These are phyloP conservation scores for Chaetodon trifasciatus DNA, from an alignment of 2,797 vertebrate genomes.

Conservation along the genomic window DNA sequence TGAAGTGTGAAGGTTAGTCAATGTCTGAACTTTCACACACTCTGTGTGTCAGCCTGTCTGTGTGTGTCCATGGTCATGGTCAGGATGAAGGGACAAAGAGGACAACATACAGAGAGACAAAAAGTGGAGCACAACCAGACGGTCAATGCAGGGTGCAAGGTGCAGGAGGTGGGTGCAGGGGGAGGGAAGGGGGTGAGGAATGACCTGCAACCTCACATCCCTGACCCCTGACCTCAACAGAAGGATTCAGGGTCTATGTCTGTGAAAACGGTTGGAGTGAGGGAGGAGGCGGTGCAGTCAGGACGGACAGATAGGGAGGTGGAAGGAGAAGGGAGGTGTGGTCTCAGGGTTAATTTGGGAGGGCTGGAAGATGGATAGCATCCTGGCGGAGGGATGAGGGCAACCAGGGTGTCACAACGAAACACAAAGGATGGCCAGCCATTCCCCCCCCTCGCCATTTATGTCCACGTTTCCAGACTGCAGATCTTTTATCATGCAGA, in stretches of 20 bases:
- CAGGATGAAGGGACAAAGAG: conserved; percentile 60
- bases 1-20: conserved; percentile 4
- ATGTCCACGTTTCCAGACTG: conserved; percentile 17
- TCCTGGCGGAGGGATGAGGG: conserved; percentile 55
- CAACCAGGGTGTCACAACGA: conserved; percentile 37
- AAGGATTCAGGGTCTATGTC: conserved; percentile 55
- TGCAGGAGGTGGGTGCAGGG: conserved; percentile 29
- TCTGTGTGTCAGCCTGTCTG: neutral
- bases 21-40: conserved; percentile 41
- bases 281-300: conserved; percentile 26
- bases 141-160: conserved; percentile 39
- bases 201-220: conserved; percentile 65
- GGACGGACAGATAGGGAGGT: conserved; percentile 40
- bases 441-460: neutral
- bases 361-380: conserved; percentile 73
- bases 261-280: conserved; percentile 54
- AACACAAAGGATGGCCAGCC: conserved; percentile 54
- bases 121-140: conserved; percentile 5
- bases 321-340: conserved; percentile 34
- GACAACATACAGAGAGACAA: conserved; percentile 38
- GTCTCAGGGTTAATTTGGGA: conserved; percentile 56
- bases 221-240: conserved; percentile 58
- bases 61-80: conserved; percentile 39
- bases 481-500: conserved; percentile 56
- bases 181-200: conserved; percentile 41